Evolutionary conservation across 2,888 invertebrate species (phyloP).

Genomic region (Pammene fasciana): DNA sequence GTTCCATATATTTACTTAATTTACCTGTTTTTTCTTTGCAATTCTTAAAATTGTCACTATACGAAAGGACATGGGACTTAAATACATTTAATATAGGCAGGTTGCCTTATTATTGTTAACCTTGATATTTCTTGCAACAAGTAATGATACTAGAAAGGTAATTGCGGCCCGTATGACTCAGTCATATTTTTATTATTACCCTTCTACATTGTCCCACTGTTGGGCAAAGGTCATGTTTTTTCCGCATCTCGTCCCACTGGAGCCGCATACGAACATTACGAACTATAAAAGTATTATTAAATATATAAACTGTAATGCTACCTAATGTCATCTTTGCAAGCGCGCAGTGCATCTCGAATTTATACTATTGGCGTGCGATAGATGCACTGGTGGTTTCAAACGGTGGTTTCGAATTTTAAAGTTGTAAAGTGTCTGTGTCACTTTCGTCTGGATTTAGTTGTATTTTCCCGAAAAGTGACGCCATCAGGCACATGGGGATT

Average conservation of each 20-base stretch:
- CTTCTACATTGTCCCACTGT: conserved; percentile 1
- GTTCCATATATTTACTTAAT: too few relatives aligned
- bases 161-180: conserved; percentile 29
- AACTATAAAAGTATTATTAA: neutral
- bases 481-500: conserved; percentile 12
- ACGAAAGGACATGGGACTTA: neutral
- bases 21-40: too few relatives aligned
- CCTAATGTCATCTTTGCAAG: too few relatives aligned
- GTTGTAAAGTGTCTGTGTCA: neutral
- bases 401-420: neutral
- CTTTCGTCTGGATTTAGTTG: neutral
- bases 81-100: conserved; percentile 13
- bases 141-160: conserved; percentile 40
- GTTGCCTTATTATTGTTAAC: conserved; percentile 32
- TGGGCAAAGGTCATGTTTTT: neutral
- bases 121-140: conserved; percentile 39
- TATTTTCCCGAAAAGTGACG: conserved; percentile 11
- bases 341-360: too few relatives aligned
- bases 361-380: neutral
- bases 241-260: neutral
- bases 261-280: neutral
- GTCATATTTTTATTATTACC: conserved; percentile 14
- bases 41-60: too few relatives aligned
- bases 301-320: neutral
- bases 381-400: neutral